These are phyloP conservation scores for Phenganax stokvisi DNA, from an alignment of 92 coral and sea anemone genomes.

Conservation along the genomic window DNA sequence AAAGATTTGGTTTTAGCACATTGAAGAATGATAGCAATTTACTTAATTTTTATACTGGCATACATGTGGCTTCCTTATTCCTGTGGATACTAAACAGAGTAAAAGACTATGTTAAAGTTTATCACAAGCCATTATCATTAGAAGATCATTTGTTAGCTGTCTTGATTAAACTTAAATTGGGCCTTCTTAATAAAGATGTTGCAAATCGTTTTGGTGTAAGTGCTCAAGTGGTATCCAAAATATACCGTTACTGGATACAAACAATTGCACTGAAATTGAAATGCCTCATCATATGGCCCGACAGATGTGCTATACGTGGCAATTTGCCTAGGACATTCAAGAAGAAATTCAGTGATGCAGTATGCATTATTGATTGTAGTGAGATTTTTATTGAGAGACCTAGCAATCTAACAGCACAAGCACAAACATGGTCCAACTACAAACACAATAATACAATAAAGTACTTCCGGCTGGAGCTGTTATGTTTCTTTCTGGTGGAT, in stretches of 20 bases:
- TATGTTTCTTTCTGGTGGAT: constrained; percentile 44
- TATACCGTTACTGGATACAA: constrained; percentile 6
- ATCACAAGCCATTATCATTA: too few relatives aligned
- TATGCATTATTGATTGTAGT: constrained; percentile 43
- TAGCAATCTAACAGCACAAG: constrained; percentile 33
- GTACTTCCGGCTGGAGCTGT: constrained; percentile 39
- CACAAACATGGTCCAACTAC: constrained; percentile 40
- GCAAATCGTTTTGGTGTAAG: constrained; percentile 40
- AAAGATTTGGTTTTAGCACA: too few relatives aligned
- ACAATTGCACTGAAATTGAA: background rate
- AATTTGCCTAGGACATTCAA: constrained; percentile 14
- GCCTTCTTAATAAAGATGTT: constrained; percentile 43
- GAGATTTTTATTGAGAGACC: constrained; percentile 49
- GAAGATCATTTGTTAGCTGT: too few relatives aligned
- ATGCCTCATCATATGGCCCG: too few relatives aligned
- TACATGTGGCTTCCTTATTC: too few relatives aligned
- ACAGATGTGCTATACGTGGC: background rate
- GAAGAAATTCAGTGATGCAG: constrained; percentile 16
- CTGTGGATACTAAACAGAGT: too few relatives aligned
- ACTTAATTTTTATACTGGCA: too few relatives aligned
- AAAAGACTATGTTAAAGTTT: too few relatives aligned
- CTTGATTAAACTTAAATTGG: constrained; percentile 33
- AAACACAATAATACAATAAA: constrained; percentile 44
- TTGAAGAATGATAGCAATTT: too few relatives aligned
- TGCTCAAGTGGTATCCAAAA: constrained; percentile 8